Conservation (phyloP, 2,797 vertebrate genomes). For the Zalophus californianus region DNA sequence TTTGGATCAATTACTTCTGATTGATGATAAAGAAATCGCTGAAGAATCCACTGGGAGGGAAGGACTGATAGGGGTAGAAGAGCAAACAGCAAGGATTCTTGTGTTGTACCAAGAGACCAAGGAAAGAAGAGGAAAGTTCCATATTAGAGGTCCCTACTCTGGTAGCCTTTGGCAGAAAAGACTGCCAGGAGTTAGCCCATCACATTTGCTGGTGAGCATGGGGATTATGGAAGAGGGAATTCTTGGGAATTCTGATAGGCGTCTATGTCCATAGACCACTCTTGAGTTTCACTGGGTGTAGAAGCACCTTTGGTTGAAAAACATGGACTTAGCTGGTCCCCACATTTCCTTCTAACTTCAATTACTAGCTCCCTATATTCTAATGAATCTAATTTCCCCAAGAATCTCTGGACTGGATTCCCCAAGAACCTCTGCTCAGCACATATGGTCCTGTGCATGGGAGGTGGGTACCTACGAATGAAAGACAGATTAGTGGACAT, state of each 20-base stretch:
- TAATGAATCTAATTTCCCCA: background rate
- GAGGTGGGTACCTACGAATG: background rate
- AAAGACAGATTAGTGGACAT: background rate
- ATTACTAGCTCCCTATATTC: no score
- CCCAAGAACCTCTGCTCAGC: background rate
- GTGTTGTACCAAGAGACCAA: no score
- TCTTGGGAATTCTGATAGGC: background rate
- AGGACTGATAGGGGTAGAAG: no score
- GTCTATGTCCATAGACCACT: background rate
- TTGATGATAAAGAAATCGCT: background rate
- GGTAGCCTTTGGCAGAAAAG: background rate
- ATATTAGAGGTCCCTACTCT: background rate
- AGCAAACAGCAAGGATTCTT: background rate
- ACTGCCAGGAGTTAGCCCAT: background rate
- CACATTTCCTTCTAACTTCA: background rate
- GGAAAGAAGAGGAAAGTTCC: no score
- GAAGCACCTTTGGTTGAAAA: background rate
- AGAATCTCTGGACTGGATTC: background rate
- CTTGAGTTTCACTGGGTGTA: background rate
- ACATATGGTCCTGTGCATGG: fast-evolving
- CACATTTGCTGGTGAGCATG: background rate
- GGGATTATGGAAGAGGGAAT: background rate
- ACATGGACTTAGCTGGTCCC: background rate
- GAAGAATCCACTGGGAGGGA: background rate
- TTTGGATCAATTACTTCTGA: background rate